Percentiles rank a stretch among this genome's conserved stretches.
Evolutionary conservation across 2,113 vertebrate genomes (phyloP).

Genomic region (Phaetusa simplex): DNA sequence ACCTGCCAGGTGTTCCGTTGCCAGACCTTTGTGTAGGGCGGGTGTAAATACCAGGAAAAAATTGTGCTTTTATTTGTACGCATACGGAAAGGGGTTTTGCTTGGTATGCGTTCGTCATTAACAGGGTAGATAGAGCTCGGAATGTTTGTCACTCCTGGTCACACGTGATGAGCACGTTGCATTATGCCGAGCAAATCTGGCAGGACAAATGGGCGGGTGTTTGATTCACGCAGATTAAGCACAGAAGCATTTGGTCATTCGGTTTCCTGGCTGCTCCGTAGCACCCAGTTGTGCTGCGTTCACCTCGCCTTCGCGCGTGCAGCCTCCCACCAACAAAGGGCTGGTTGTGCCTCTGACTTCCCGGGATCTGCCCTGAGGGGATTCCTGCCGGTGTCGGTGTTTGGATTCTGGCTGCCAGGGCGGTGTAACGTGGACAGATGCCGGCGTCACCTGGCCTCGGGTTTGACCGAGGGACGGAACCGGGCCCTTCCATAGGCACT

Average conservation of each 20-base stretch:
- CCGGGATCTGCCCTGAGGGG: neutral
- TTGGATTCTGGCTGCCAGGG: neutral
- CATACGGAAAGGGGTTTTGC: neutral
- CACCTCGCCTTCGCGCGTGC: neutral
- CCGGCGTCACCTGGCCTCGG: neutral
- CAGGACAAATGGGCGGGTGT: neutral
- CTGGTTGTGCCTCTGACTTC: neutral
- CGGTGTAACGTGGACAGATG: neutral
- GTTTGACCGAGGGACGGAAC: neutral
- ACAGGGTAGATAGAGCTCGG: neutral
- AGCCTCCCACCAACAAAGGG: neutral
- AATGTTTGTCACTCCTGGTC: neutral
- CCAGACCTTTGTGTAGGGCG: neutral
- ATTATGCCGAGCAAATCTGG: neutral
- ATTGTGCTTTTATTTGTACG: neutral
- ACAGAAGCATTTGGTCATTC: neutral
- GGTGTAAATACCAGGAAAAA: neutral
- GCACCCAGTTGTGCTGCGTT: neutral
- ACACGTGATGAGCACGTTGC: neutral
- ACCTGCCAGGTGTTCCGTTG: neutral
- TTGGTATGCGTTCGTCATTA: neutral
- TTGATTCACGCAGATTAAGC: neutral
- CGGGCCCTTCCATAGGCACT: neutral
- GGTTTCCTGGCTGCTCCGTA: neutral
- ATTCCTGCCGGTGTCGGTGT: fast-evolving